These are phyloP conservation scores for Cyrtodaria siliqua DNA, from an alignment of 2,888 invertebrate genomes.

Conservation along the genomic window DNA sequence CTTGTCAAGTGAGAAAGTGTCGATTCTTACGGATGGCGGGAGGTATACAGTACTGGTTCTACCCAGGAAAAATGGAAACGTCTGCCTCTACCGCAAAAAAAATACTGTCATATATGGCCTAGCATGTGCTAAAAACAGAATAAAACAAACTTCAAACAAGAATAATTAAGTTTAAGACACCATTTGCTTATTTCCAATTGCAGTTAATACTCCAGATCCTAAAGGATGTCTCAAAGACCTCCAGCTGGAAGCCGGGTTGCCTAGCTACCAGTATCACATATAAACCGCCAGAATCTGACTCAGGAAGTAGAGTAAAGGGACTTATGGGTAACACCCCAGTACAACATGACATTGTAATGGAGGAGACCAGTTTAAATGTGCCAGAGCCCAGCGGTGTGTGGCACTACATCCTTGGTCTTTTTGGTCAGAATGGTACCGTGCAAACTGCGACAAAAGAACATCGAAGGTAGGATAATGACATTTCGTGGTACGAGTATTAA, in stretches of 20 bases:
- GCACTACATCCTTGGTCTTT: constrained; percentile 19
- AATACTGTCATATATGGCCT: no score
- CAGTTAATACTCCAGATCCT: constrained; percentile 73
- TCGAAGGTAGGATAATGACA: constrained; percentile 63
- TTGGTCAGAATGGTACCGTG: constrained; percentile 33
- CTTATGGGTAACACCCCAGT: constrained; percentile 58
- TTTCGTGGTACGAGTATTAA: no score
- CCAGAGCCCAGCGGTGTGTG: constrained; percentile 31
- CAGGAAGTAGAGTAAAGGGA: constrained; percentile 27
- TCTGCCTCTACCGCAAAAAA: no score
- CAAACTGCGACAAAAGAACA: constrained; percentile 67
- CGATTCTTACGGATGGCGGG: no score
- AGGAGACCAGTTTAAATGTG: constrained; percentile 58
- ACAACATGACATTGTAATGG: constrained; percentile 71
- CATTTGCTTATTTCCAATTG: no score
- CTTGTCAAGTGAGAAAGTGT: no score
- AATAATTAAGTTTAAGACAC: no score
- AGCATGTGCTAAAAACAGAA: no score
- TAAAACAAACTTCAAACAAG: no score
- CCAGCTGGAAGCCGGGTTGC: constrained; percentile 79
- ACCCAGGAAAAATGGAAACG: no score
- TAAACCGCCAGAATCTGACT: constrained; percentile 44
- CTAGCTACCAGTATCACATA: constrained; percentile 64
- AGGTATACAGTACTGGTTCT: no score
- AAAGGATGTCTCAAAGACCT: constrained; percentile 73